Base-by-base conservation (phyloP, 1,140 invertebrate species). In the Leptinotarsa lineolata region DNA sequence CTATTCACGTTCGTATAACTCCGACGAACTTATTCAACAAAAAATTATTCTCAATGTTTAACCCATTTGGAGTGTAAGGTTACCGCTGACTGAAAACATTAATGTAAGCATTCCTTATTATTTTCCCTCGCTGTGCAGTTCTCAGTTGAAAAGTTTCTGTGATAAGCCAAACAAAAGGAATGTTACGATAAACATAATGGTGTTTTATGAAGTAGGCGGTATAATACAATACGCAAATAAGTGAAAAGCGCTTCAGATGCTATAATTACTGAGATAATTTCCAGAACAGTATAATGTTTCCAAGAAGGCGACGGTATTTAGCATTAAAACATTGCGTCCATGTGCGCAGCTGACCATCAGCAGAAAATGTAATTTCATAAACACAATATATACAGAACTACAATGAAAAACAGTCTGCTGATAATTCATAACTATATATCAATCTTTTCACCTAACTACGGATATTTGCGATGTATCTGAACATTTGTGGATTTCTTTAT, bases 131-230 rank as follows among this genome's bases (percentile, higher is more conserved):
- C 8, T 39, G 30, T 8, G 30, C 30, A 11, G 30, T n/a, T n/a
- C 48, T 12, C 48, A 18, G n/a, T 18, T 16, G 15, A 18, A 54
- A 54, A 54, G 48, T 54, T 54, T 18, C 48, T 18, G 48, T 54
- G 48, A 54, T 54, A 54, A 54, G 48, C 48, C 48, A 54, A 18
- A 54, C 48, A 54, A 54, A 54, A 54, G 48, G 48, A 54, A 54
- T 18, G 48, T 54, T 54, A 54, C 15, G 48, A 54, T 15, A 54
- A 54, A 54, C 48, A 54, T 54, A 54, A 54, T 54, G 48, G n/a
- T 15, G n/a, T 54, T 54, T 54, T 54, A 18, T 54, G 15, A 54
- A 54, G 48, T 54, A 18, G 48, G 48, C 48, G 16, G n/a, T 54
- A 16, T 54, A 15, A 54, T 18, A 54, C 48, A 54, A 54, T 54